Evolutionary conservation across 2,888 invertebrate genomes (phyloP), one percentile per base, ranked within the genome.

Genomic region (Baronia brevicornis): DNA sequence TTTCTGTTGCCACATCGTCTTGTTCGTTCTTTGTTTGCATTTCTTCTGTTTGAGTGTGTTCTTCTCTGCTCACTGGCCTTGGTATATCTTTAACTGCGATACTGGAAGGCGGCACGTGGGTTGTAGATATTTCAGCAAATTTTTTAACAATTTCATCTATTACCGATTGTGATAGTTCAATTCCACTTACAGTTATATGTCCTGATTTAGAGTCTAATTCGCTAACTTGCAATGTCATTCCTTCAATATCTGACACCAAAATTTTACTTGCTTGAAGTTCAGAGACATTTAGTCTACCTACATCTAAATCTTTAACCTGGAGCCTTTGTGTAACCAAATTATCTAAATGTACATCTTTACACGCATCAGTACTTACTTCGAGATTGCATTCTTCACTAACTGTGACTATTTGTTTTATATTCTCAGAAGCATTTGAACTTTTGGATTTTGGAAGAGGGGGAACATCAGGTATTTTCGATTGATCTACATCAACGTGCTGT

Each of bases 211-310:
- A 90, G 48, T 88, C 88, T 38, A 93, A 74, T 55, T 94, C 93
- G 28, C 90, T 86, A 0, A 92, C 89, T 41, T 88, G 89, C 42
- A 94, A 85, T 17, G 90, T 88, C 48, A 88, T 86, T 3, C 93
- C 91, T 54, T 94, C 93, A 38, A 94, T 88, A 63, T 94, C 93
- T 0, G 93, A 93, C 0, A 94, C 93, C 28, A 90, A 84, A 39
- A 94, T 91, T 62, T 91, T 92, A 33, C 89, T 90, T 0, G 94
- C 93, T 61, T 93, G 90, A 21, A 94, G 70, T 51, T 93, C 92
- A 35, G 90, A 90, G 0, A 94, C 94, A 42, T 89, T 91, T 9
- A 95, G 63, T 28, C 90, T 86, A 33, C 93, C 93, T 0, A 95
- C 94, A 56, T 93, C 92, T 38, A 94, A 82, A 59, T 94, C 93